Evolutionary conservation across 1,140 invertebrate species (phyloP).

Genomic region (Xylocopa sonorina): DNA sequence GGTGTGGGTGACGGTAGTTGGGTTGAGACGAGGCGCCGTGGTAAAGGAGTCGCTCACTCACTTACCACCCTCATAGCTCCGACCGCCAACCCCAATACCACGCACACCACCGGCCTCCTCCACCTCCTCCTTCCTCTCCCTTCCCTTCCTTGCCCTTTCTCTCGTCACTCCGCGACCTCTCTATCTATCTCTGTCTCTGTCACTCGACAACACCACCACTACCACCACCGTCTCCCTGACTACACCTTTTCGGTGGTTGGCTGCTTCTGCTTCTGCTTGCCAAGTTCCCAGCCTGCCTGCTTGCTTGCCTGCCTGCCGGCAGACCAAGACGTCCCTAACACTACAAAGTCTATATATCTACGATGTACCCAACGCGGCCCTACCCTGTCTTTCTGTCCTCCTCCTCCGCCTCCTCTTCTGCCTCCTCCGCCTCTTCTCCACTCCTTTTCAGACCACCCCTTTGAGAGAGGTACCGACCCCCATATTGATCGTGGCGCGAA

Average conservation of each 20-base stretch:
- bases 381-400: slow-evolving; percentile 41
- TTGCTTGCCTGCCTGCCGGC: slow-evolving; percentile 71
- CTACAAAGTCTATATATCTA: slow-evolving; percentile 76
- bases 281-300: too few relatives aligned
- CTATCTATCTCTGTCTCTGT: background rate
- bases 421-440: too few relatives aligned
- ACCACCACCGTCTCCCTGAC: background rate
- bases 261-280: slow-evolving; percentile 51
- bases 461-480: slow-evolving; percentile 70
- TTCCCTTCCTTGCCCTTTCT: background rate
- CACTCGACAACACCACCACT: slow-evolving; percentile 26
- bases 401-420: too few relatives aligned
- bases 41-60: slow-evolving; percentile 80
- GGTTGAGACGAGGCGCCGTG: slow-evolving; percentile 70
- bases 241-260: slow-evolving; percentile 51
- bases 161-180: background rate
- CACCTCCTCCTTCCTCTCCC: slow-evolving; percentile 10
- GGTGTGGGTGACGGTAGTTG: slow-evolving; percentile 53
- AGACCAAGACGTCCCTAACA: slow-evolving; percentile 76
- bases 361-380: slow-evolving; percentile 59
- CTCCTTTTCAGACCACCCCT: slow-evolving; percentile 56
- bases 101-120: slow-evolving; percentile 59
- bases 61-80: slow-evolving; percentile 79
- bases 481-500: slow-evolving; percentile 78
- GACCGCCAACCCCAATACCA: slow-evolving; percentile 74